Evolutionary conservation across 2,888 invertebrate species (phyloP).

Genomic region (Drosophila eohydei): DNA sequence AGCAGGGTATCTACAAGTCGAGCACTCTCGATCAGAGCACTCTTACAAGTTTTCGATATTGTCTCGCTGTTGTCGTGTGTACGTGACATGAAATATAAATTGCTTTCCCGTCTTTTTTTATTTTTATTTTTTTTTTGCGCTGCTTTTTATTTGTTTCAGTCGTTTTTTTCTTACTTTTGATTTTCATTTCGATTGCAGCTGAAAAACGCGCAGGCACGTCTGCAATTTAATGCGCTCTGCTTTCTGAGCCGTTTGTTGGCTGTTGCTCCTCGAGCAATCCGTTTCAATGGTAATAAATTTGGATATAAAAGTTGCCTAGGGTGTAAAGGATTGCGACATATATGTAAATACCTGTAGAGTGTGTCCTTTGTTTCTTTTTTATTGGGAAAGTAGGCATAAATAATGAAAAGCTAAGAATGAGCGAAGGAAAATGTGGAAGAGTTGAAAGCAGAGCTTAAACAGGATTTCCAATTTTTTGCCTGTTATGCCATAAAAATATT

Average conservation of each 20-base stretch:
- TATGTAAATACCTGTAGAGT: slow-evolving; percentile 24
- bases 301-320: slow-evolving; percentile 3
- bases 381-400: background rate
- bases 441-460: background rate
- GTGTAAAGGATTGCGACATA: slow-evolving; percentile 22
- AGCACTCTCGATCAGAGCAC: background rate
- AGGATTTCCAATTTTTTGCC: background rate
- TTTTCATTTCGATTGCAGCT: slow-evolving; percentile 57
- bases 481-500: background rate
- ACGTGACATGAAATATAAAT: slow-evolving; percentile 70
- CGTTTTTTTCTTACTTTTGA: slow-evolving; percentile 40
- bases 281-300: slow-evolving; percentile 3
- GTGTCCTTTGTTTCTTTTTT: slow-evolving; percentile 4
- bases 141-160: slow-evolving; percentile 10
- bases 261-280: slow-evolving; percentile 8
- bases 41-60: slow-evolving; percentile 29
- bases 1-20: background rate
- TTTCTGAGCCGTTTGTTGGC: slow-evolving; percentile 24
- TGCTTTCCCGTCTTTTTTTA: slow-evolving; percentile 28
- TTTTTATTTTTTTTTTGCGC: slow-evolving; percentile 9
- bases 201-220: slow-evolving; percentile 56
- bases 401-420: background rate
- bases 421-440: background rate
- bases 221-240: slow-evolving; percentile 47
- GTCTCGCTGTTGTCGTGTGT: slow-evolving; percentile 45